Evolutionary conservation across 2,888 invertebrate genomes (phyloP), one percentile per base, ranked within the genome.

Genomic region (Philonicus albiceps): DNA sequence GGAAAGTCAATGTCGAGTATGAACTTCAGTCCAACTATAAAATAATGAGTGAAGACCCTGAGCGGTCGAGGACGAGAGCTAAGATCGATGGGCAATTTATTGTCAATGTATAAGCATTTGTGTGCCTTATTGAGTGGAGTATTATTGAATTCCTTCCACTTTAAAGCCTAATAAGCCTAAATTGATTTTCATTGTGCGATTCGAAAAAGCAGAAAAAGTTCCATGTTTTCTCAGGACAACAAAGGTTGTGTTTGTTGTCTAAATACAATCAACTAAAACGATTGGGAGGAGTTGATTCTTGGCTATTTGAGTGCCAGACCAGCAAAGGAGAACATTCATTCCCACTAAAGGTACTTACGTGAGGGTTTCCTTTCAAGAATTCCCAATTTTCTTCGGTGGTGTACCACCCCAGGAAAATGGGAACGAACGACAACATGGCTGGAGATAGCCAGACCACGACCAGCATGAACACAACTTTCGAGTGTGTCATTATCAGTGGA

Each of bases 361-460:
- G 94, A 1, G 96, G 96, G 90, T 95, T 94, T 89, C 93, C 93
- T 91, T 93, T 94, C 88, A 96, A 93, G 91, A 94, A 95, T 89
- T 93, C 93, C 90, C 96, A 93, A 91, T 97, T 97, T 89, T 96
- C 96, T 80, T 94, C 93, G 0, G 98, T 98, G 0, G 98, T 97
- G 92, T 98, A 98, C 96, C 98, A 97, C 31, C 97, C 98, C 92
- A 97, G 96, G 91, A 98, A 98, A 88, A 98, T 98, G 4, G 98
- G 98, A 27, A 98, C 94, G 92, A 98, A 98, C 1, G 98, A 98
- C 85, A 98, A 96, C 86, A 98, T 92, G 0, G 97, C 97, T 0
- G 98, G 98, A 86, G 97, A 96, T 89, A 97, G 95, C 98, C 98
- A 98, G 0, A 98, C 98, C 6, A 96, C 95, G 19, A 96, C 94